A percentile compares a stretch with the other conserved stretches of the same genome.
phyloP scores from a whole-genome alignment of 2,888 invertebrate species.

The Synergus laeviventris region DNA sequence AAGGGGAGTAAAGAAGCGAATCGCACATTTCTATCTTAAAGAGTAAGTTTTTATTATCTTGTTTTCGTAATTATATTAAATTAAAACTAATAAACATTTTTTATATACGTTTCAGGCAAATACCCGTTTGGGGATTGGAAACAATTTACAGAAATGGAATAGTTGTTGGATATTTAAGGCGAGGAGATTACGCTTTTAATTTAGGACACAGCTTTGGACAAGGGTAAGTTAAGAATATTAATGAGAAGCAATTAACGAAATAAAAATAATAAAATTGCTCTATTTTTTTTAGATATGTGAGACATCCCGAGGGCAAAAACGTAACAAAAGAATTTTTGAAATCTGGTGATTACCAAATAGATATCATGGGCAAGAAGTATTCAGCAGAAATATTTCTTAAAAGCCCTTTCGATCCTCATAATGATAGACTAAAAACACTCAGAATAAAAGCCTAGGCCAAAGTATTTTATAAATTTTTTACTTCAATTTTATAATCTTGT shows the following conservation, averaged over 20 bases:
- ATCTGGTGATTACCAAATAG: conserved; percentile 86
- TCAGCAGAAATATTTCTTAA: conserved; percentile 83
- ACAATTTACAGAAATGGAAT: conserved; percentile 87
- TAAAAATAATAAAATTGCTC: not conserved
- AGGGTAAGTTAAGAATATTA: conserved; percentile 79
- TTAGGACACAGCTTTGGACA: conserved; percentile 80
- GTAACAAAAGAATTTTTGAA: conserved; percentile 83
- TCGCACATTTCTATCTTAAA: conserved; percentile 84
- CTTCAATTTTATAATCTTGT: conserved; percentile 20
- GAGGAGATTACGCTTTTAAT: conserved; percentile 87
- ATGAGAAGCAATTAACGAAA: conserved; percentile 70
- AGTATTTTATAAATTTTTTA: conserved; percentile 12
- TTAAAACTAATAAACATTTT: conserved; percentile 16
- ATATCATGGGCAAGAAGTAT: conserved; percentile 86
- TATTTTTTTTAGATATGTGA: conserved; percentile 76
- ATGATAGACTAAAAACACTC: conserved; percentile 87
- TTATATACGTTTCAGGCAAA: conserved; percentile 70
- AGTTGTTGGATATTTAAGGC: conserved; percentile 87
- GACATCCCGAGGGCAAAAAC: conserved; percentile 78
- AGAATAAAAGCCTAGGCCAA: conserved; percentile 57
- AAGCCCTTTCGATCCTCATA: conserved; percentile 90
- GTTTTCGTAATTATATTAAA: not conserved
- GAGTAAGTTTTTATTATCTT: conserved; percentile 76
- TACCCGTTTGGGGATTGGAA: conserved; percentile 91
- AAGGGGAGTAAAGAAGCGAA: conserved; percentile 84